Percentiles rank a stretch among this genome's conserved stretches.
Conservation (phyloP, 2,113 vertebrate genomes). For the Hepsetus odoe region DNA sequence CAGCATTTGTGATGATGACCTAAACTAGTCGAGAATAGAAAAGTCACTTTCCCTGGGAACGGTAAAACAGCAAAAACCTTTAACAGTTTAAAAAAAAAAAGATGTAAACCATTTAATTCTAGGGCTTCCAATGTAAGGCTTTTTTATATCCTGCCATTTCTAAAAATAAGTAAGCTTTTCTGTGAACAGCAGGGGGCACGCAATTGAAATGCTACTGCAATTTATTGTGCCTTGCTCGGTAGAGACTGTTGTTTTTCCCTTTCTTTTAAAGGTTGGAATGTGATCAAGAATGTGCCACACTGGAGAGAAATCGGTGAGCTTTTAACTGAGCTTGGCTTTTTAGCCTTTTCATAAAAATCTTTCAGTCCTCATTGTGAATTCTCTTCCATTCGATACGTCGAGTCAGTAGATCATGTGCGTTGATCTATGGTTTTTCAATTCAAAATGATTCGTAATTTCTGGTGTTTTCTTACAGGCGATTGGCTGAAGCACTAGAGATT, state of each 20-base stretch:
- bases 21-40: no score
- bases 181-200: neutral
- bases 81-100: no score
- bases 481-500: constrained; percentile 95
- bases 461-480: constrained; percentile 62
- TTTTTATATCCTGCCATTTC: neutral
- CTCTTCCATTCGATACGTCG: neutral
- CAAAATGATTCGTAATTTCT: neutral
- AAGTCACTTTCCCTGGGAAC: no score
- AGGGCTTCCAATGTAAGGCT: no score
- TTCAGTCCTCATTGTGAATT: neutral
- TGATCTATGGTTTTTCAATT: neutral
- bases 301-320: constrained; percentile 91
- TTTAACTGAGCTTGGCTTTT: neutral
- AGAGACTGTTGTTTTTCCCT: neutral
- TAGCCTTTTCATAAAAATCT: no score
- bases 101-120: no score
- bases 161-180: neutral
- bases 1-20: no score
- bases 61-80: no score
- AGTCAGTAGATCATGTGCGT: neutral
- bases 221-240: neutral
- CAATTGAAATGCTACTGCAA: neutral
- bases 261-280: constrained; percentile 86
- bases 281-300: constrained; percentile 89